Conservation (phyloP, 1,140 invertebrate species). For the Neomicropteryx cornuta region DNA sequence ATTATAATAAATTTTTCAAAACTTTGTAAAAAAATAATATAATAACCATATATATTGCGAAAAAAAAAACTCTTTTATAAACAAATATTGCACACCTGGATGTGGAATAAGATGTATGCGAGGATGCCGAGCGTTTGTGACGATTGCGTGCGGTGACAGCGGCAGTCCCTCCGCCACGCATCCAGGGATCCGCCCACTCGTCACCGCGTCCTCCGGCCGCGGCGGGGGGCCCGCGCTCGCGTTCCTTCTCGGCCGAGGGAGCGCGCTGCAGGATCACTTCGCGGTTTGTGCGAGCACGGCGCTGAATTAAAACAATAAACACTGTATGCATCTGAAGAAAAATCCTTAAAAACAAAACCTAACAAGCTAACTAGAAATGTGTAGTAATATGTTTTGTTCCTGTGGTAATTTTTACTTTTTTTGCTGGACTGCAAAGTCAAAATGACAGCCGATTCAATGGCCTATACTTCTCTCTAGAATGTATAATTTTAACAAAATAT, state of each 20-base stretch:
- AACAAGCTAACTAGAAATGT: no score
- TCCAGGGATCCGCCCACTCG: constrained; percentile 92
- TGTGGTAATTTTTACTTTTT: no score
- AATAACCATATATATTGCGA: no score
- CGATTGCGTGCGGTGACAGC: constrained; percentile 30
- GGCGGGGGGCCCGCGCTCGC: constrained; percentile 33
- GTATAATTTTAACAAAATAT: no score
- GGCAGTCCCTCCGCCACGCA: constrained; percentile 45
- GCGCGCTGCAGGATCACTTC: constrained; percentile 70
- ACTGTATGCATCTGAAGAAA: background rate
- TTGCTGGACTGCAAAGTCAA: no score
- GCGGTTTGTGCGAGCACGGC: constrained; percentile 52
- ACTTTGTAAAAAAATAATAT: no score
- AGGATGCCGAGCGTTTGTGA: constrained; percentile 50
- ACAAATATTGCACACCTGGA: constrained; percentile 56
- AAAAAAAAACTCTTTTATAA: no score
- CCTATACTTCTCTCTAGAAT: no score
- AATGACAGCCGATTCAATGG: no score
- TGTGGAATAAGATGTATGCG: constrained; percentile 63
- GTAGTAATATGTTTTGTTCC: no score
- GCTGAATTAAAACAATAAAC: constrained; percentile 19
- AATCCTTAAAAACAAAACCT: no score
- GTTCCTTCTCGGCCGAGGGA: constrained; percentile 35
- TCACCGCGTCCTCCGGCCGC: constrained; percentile 50
- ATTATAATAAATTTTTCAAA: no score